These are phyloP conservation scores for Otolemur crassicaudatus DNA, from an alignment of 2,797 vertebrate genomes.

Conservation along the genomic window DNA sequence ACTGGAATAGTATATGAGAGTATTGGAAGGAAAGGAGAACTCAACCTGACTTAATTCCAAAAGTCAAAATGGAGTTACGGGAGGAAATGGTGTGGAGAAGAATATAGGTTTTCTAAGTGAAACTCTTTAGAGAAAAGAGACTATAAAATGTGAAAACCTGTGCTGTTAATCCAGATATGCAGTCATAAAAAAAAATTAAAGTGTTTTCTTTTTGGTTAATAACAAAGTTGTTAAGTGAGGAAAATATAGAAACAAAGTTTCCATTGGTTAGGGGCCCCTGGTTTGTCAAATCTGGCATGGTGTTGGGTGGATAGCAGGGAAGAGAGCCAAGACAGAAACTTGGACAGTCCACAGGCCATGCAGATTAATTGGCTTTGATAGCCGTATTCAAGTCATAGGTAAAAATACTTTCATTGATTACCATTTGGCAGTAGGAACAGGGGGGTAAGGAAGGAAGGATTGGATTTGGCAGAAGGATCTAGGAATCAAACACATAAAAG, in stretches of 20 bases:
- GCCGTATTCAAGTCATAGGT: neutral
- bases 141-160: neutral
- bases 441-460: neutral
- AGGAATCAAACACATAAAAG: neutral
- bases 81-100: neutral
- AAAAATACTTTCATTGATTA: neutral
- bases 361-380: slow-evolving; percentile 18
- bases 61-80: neutral
- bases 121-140: neutral
- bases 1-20: neutral
- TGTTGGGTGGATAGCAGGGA: neutral
- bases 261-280: neutral
- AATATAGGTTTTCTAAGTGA: neutral
- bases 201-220: slow-evolving; percentile 3
- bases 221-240: neutral
- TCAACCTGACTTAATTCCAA: neutral
- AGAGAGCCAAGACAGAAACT: slow-evolving; percentile 8
- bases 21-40: neutral
- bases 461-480: neutral
- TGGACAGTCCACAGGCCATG: neutral
- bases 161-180: neutral
- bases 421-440: neutral
- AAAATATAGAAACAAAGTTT: neutral
- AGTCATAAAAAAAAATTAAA: neutral
- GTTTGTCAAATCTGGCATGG: neutral